These are phyloP conservation scores for Nysson spinosus DNA, from an alignment of 2,888 invertebrate genomes.

Conservation along the genomic window DNA sequence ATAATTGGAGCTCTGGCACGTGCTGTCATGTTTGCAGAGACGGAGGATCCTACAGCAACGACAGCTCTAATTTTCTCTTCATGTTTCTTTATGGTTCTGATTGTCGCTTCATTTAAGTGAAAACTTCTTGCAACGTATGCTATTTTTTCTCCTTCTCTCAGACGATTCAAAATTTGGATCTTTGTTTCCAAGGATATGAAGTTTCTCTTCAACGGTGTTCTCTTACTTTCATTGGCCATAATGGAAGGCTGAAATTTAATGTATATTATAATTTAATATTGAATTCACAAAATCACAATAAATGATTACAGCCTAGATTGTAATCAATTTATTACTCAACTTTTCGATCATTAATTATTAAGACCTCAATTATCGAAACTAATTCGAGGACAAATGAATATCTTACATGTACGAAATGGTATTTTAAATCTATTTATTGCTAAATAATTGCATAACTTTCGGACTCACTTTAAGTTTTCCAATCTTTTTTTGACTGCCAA, in stretches of 20 bases:
- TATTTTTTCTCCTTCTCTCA: constrained; percentile 17
- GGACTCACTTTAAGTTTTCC: no score
- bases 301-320: no score
- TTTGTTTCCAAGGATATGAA: constrained; percentile 8
- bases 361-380: no score
- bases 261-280: no score
- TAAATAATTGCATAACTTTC: no score
- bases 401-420: no score
- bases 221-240: background rate
- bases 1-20: constrained; percentile 37
- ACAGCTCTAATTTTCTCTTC: constrained; percentile 13
- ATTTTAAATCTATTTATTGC: no score
- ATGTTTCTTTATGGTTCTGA: constrained; percentile 53
- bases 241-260: background rate
- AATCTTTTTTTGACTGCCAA: no score
- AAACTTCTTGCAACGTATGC: constrained; percentile 47
- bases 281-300: background rate
- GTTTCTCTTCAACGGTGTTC: background rate
- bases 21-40: background rate
- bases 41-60: background rate
- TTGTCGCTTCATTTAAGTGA: constrained; percentile 55
- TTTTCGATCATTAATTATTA: no score
- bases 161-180: constrained; percentile 42
- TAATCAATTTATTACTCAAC: no score
- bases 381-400: no score